A percentile compares a stretch with the other conserved stretches of the same genome.
Conservation (phyloP, 2,797 vertebrate species). For the Echiichthys vipera region DNA sequence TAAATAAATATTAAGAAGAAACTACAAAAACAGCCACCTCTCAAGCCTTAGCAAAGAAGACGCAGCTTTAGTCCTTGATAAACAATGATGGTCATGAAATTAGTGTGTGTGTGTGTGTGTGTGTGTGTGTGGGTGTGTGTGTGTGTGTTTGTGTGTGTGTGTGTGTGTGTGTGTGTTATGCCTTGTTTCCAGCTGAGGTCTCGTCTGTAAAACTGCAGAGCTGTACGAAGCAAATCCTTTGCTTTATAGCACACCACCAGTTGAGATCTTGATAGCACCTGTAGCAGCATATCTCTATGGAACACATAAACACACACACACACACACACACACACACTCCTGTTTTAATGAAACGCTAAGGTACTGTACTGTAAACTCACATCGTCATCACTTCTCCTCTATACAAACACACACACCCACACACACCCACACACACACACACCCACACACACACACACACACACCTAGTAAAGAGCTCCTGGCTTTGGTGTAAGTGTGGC, state of each 20-base stretch:
- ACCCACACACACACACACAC: slow-evolving; percentile 17
- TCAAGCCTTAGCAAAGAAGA: not conserved
- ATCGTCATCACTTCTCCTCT: not conserved
- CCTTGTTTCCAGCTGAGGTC: slow-evolving; percentile 89
- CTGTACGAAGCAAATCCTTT: slow-evolving; percentile 90
- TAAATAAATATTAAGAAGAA: not conserved
- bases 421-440: slow-evolving; percentile 50
- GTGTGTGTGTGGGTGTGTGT: not conserved
- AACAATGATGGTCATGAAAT: not conserved
- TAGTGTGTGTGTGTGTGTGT: not conserved
- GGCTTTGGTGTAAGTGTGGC: slow-evolving; percentile 62
- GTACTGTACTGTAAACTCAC: not conserved
- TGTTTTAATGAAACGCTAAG: too few species aligned
- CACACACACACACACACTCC: slow-evolving; percentile 22
- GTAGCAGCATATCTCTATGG: slow-evolving; percentile 86
- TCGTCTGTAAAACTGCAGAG: slow-evolving; percentile 78
- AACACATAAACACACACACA: slow-evolving; percentile 47
- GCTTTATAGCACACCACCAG: slow-evolving; percentile 91
- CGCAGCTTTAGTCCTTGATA: not conserved
- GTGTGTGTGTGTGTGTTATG: slow-evolving; percentile 27
- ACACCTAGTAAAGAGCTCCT: slow-evolving; percentile 84
- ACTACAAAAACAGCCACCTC: slow-evolving; percentile 1
- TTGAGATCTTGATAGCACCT: slow-evolving; percentile 78
- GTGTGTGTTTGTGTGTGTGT: not conserved
- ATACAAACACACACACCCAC: not conserved